phyloP scores from a whole-genome alignment of 2,113 vertebrate species.

The Mustela lutreola region DNA sequence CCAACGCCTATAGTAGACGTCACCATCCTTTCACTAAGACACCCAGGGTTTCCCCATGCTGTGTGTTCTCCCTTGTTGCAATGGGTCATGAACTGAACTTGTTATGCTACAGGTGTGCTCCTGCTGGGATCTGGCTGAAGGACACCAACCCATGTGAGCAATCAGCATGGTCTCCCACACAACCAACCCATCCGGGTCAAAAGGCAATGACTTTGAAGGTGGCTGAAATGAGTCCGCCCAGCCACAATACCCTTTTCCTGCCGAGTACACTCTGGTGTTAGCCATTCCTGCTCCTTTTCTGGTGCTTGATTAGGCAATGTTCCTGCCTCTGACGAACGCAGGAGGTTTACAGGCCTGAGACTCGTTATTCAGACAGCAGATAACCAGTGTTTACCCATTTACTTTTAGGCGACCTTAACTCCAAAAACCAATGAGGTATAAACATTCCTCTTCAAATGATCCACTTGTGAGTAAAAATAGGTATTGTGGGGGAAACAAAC shows the following conservation, averaged over 20 bases:
- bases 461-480: constrained; percentile 17
- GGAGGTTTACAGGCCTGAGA: background rate
- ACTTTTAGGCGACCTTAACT: constrained; percentile 25
- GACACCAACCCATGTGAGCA: background rate
- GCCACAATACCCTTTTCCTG: background rate
- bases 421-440: constrained; percentile 28
- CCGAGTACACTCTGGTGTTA: background rate
- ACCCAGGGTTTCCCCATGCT: background rate
- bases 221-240: background rate
- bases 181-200: background rate
- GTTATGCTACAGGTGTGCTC: background rate
- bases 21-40: background rate
- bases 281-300: background rate
- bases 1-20: background rate
- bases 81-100: background rate
- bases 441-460: constrained; percentile 40
- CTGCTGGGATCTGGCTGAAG: background rate
- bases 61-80: background rate
- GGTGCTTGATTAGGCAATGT: background rate
- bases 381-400: constrained; percentile 29
- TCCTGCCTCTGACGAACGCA: background rate
- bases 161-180: background rate
- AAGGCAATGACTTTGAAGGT: background rate
- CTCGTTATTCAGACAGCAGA: constrained; percentile 32
- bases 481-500: background rate